These are phyloP conservation scores for Nanorana parkeri DNA, from an alignment of 2,113 vertebrate species.

Conservation along the genomic window DNA sequence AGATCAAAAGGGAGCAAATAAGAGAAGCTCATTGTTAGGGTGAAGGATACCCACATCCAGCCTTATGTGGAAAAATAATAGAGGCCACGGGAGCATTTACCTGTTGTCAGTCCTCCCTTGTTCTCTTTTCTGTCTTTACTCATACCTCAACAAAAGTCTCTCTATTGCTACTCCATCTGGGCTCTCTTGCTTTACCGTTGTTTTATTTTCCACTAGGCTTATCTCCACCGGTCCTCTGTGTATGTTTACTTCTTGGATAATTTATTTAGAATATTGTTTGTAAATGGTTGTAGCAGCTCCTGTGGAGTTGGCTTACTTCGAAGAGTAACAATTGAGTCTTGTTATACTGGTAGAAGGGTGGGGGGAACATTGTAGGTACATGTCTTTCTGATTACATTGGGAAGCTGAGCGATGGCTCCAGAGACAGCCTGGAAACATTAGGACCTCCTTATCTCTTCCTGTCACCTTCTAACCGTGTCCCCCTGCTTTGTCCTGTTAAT, in stretches of 20 bases:
- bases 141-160: background rate
- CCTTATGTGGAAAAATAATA: too few relatives aligned
- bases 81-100: too few relatives aligned
- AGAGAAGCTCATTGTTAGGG: too few relatives aligned
- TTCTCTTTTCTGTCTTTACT: too few relatives aligned
- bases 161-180: too few relatives aligned
- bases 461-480: constrained; percentile 66
- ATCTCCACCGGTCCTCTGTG: background rate
- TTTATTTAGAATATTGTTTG: background rate
- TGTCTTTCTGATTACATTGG: constrained; percentile 33
- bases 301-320: background rate
- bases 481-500: constrained; percentile 53
- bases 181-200: too few relatives aligned
- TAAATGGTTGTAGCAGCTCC: background rate
- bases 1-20: too few relatives aligned
- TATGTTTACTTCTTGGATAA: background rate
- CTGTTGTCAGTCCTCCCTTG: too few relatives aligned
- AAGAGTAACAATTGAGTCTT: background rate
- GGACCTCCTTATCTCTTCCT: constrained; percentile 68
- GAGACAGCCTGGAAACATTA: constrained; percentile 47
- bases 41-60: too few relatives aligned
- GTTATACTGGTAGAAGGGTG: background rate
- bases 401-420: constrained; percentile 21
- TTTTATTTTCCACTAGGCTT: background rate
- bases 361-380: background rate